Conservation (phyloP, 2,797 vertebrate genomes). For the Bovichtus variegatus region DNA sequence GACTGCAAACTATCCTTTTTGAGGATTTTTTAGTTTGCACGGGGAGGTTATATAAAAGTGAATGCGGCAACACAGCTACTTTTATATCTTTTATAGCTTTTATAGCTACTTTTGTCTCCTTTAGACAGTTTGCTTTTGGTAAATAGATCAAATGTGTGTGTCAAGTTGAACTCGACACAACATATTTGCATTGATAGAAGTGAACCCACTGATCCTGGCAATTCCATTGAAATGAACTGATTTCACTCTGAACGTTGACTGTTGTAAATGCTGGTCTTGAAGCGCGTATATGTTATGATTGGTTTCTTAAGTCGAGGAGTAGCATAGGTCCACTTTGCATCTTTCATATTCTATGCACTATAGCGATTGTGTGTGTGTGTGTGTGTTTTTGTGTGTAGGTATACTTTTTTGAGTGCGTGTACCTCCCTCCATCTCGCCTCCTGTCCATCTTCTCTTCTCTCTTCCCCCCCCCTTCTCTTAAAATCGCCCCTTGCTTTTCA, state of each 20-base stretch:
- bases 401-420: conserved; percentile 10
- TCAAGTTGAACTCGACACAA: not conserved
- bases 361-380: not conserved
- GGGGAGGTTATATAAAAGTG: not conserved
- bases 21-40: not conserved
- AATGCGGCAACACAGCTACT: not conserved
- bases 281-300: not conserved
- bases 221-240: not conserved
- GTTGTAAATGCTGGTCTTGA: not conserved
- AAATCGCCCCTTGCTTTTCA: conserved; percentile 51
- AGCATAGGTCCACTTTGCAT: not conserved
- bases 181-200: too few species aligned
- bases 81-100: not conserved
- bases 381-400: conserved; percentile 13
- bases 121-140: not conserved
- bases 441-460: conserved; percentile 42
- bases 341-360: not conserved
- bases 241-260: not conserved
- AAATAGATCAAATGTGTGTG: not conserved
- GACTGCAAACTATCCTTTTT: not conserved
- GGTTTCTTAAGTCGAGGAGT: not conserved
- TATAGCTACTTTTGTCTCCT: not conserved
- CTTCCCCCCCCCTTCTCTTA: not conserved
- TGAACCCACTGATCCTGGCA: not conserved
- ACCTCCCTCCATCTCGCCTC: conserved; percentile 15